Base-by-base conservation (phyloP, 2,888 invertebrate species). In the Netelia inedita region DNA sequence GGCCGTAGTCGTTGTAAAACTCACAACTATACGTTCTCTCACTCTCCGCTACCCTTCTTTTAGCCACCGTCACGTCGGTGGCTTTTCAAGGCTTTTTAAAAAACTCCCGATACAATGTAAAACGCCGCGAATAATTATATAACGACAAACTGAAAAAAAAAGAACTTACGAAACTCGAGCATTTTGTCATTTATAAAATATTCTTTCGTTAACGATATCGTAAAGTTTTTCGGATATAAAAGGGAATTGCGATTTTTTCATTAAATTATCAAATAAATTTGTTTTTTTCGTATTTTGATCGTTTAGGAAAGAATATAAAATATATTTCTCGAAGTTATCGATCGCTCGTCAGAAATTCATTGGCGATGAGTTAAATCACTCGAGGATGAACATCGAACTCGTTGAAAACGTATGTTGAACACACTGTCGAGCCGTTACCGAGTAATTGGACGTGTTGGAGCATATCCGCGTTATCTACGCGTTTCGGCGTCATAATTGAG, bases 1-100 rank as follows among this genome's bases (percentile, higher is more conserved):
- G 50, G 35, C 11, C 68, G 69, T 86, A 85, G 85, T 83, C 82
- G 81, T 69, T 87, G 85, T 79, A 72, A 68, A 66, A 79, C 85
- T 82, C 87, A 84, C 86, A 83, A 82, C 85, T 73, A 79, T 72
- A 68, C 63, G 53, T 43, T 21, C 82, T 68, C 16, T 55, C 19
- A 35, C 9, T 43, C 43, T 59, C 61, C 69, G 61, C 50, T 81
- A 61, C 59, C 46, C 19, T 59, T 72, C 50, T 55, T 57, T 16
- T 21, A 43, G 19, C 35, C 65, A 59, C 10, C 59, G 46, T 14
- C 21, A 10, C 19, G 5, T 43, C 61, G 14, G 19, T 63, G 59
- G 8, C n/a, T 46, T 75, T 72, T 68, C 46, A 53, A 14, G 19
- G 53, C 59, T 74, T 80, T 74, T n/a, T n/a, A 23, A n/a, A 50